phyloP scores from a whole-genome alignment of 1,140 invertebrate species.

The Drosophila sechellia region DNA sequence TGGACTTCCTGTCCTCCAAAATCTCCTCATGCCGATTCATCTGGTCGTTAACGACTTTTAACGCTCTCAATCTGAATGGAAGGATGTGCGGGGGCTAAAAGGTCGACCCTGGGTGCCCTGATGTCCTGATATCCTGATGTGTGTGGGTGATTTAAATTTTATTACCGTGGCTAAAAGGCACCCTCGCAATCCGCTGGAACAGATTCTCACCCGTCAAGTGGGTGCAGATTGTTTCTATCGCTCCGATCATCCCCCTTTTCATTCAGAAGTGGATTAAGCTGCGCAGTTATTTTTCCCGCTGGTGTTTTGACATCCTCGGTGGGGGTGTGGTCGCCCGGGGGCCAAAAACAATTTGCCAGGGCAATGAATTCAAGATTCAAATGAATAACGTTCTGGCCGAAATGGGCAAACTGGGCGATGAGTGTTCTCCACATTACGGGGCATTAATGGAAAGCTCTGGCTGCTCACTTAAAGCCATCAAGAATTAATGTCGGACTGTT shows the following conservation, averaged over 20 bases:
- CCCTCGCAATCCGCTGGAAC: constrained; percentile 21
- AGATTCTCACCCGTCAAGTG: constrained; percentile 76
- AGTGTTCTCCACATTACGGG: background rate
- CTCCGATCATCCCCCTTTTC: background rate
- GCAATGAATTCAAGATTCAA: constrained; percentile 70
- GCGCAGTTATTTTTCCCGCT: constrained; percentile 62
- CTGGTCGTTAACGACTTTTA: constrained; percentile 68
- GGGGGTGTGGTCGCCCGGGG: constrained; percentile 44
- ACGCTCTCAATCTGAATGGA: constrained; percentile 31
- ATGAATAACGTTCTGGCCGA: constrained; percentile 27
- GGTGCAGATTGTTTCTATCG: constrained; percentile 71
- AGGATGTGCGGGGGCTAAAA: constrained; percentile 15
- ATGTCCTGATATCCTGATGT: constrained; percentile 20
- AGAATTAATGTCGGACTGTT: background rate
- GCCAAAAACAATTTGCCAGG: constrained; percentile 55
- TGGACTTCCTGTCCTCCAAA: constrained; percentile 1
- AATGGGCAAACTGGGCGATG: background rate
- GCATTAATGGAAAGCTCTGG: background rate
- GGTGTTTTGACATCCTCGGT: constrained; percentile 60
- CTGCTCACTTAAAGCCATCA: constrained; percentile 25
- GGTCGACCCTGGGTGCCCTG: constrained; percentile 16
- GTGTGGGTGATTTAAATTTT: constrained; percentile 78
- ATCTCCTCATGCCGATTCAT: constrained; percentile 3
- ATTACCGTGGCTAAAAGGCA: constrained; percentile 57
- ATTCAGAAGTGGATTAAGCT: constrained; percentile 58